Conservation (phyloP, 2,888 invertebrate genomes). For the Drosophila atripex region DNA sequence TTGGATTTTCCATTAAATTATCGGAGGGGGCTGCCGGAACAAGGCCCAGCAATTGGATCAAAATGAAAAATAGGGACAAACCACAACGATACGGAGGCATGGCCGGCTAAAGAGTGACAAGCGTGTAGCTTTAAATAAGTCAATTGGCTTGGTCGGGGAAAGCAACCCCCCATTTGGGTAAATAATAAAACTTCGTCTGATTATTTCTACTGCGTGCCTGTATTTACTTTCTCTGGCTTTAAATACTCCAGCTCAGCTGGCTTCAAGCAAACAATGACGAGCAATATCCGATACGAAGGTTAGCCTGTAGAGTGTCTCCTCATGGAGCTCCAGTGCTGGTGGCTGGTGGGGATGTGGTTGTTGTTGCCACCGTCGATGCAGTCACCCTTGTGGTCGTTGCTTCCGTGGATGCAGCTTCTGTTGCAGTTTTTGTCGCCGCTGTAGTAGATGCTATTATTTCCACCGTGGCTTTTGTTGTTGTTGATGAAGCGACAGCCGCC, state of each 20-base stretch:
- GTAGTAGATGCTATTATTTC: slow-evolving; percentile 18
- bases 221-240: slow-evolving; percentile 14
- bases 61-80: slow-evolving; percentile 10
- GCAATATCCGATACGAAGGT: slow-evolving; percentile 23
- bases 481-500: not conserved
- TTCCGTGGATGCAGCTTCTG: not conserved
- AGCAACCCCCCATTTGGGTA: slow-evolving; percentile 44
- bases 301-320: slow-evolving; percentile 10
- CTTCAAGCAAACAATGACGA: slow-evolving; percentile 14
- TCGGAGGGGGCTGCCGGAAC: slow-evolving; percentile 9
- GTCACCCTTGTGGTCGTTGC: slow-evolving; percentile 1
- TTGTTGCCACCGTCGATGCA: slow-evolving; percentile 7
- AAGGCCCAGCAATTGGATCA: not conserved
- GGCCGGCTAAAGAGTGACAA: slow-evolving; percentile 1
- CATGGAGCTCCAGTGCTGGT: slow-evolving; percentile 19
- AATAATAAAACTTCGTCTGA: slow-evolving; percentile 34
- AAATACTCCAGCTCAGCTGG: slow-evolving; percentile 11
- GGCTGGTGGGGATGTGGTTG: not conserved
- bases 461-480: slow-evolving; percentile 1
- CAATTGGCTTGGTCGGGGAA: not conserved
- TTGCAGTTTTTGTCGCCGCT: not conserved
- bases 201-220: not conserved
- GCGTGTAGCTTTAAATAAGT: not conserved
- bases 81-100: slow-evolving; percentile 30
- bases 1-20: not conserved